Percentiles rank a stretch among this genome's conserved stretches.
These are phyloP conservation scores for Phymatocera aterrima DNA, from an alignment of 2,888 invertebrate genomes.

Conservation along the genomic window DNA sequence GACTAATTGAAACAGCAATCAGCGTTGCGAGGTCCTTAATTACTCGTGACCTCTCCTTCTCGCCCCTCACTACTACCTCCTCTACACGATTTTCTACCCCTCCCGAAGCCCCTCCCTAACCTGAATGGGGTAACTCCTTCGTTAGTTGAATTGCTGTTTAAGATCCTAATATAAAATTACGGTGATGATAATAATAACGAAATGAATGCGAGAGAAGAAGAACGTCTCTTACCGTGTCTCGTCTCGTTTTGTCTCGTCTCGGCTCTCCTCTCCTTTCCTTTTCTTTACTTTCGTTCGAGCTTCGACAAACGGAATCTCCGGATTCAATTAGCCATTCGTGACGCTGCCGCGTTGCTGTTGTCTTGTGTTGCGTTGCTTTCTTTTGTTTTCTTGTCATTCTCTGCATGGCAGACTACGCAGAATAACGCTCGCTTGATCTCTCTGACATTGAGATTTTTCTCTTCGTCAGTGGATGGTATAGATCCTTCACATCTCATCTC, in stretches of 20 bases:
- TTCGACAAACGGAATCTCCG: not conserved
- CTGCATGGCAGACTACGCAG: too few relatives aligned
- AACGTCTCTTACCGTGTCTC: not conserved
- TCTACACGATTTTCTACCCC: conserved; percentile 23
- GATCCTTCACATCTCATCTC: too few relatives aligned
- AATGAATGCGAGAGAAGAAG: not conserved
- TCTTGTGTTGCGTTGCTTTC: too few relatives aligned
- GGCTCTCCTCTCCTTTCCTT: too few relatives aligned
- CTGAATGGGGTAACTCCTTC: conserved; percentile 17
- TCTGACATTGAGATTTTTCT: too few relatives aligned
- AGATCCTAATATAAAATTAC: conserved; percentile 10
- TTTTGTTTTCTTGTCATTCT: too few relatives aligned
- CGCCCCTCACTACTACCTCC: conserved; percentile 36
- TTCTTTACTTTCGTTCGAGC: too few relatives aligned
- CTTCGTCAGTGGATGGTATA: too few relatives aligned
- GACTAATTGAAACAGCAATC: conserved; percentile 42
- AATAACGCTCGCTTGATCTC: too few relatives aligned
- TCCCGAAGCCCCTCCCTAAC: not conserved
- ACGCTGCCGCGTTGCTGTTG: too few relatives aligned
- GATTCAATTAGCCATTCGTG: conserved; percentile 1
- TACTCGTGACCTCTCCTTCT: conserved; percentile 23
- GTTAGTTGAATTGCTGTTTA: conserved; percentile 33
- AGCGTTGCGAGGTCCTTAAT: conserved; percentile 44
- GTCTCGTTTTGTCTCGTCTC: not conserved
- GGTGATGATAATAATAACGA: conserved; percentile 6